These are phyloP conservation scores for Linnaemya vulpina DNA, from an alignment of 2,888 invertebrate species.

Conservation along the genomic window DNA sequence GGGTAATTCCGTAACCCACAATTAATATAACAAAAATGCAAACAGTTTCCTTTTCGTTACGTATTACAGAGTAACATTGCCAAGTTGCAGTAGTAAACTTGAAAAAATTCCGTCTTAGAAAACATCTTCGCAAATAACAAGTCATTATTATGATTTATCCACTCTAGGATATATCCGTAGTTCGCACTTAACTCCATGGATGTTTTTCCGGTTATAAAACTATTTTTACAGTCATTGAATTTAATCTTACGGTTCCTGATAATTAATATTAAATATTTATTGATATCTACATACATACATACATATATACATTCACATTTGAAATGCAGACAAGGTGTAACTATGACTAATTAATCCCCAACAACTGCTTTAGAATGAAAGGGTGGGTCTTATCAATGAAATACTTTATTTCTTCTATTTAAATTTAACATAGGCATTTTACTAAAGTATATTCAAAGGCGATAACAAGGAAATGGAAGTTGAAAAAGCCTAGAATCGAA, in stretches of 20 bases:
- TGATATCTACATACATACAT: neutral
- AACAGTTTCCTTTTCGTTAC: too few relatives aligned
- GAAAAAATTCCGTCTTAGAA: too few relatives aligned
- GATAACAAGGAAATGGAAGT: neutral
- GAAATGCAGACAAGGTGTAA: neutral
- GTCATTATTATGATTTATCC: too few relatives aligned
- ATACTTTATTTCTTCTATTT: neutral
- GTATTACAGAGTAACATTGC: too few relatives aligned
- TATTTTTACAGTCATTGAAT: neutral
- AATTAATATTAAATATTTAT: neutral
- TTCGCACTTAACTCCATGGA: too few relatives aligned
- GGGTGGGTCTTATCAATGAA: slow-evolving; percentile 29
- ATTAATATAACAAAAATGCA: too few relatives aligned
- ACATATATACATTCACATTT: neutral
- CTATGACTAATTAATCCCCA: slow-evolving; percentile 59
- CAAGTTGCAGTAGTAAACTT: too few relatives aligned
- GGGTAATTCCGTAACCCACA: too few relatives aligned
- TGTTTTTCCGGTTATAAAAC: neutral
- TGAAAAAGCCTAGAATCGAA: neutral
- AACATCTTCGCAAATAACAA: too few relatives aligned
- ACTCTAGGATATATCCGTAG: too few relatives aligned
- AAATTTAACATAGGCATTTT: neutral
- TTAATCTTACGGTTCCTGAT: neutral
- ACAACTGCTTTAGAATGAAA: neutral
- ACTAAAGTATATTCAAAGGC: neutral